Evolutionary conservation across 2,888 invertebrate species (phyloP), one percentile per base, ranked within the genome.

Genomic region (Mythimna vitellina): DNA sequence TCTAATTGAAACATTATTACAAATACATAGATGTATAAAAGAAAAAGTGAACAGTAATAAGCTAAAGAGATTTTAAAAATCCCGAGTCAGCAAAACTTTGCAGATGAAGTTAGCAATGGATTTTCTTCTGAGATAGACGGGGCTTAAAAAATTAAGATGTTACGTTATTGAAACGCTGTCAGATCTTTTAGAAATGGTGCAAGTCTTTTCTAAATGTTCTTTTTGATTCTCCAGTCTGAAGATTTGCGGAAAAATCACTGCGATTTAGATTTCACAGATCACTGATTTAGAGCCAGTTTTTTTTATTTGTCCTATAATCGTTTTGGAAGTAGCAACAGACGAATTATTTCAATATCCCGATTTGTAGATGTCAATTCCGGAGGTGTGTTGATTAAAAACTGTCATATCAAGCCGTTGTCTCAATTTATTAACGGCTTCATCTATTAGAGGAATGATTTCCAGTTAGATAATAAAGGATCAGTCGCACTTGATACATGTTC

Each of bases 101-200:
- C 68, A 64, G 57, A 66, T 64, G 63, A 71, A 76, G 65, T 71
- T 65, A 42, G 51, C 56, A 57, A 73, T 60, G 63, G 82, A 80
- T 82, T 78, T 68, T 64, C 71, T 56, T 72, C 58, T 71, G 73
- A 71, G 53, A 60, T 78, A n/a, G 71, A 73, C 53, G 71, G 61
- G 53, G 49, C 67, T 62, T 60, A 57, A 64, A 82, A 79, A 83
- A 73, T 63, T 73, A 64, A 69, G 42, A 73, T 73, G 65, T 65
- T 35, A 65, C 79, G 65, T 65, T 65, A 83, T 82, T 79, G 83
- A 79, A 82, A 69, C 46, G 80, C 60, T 69, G 80, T 74, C 75
- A 58, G 49, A 54, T 51, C 29, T 78, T 75, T 68, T 25, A 67
- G 56, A 61, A 66, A 42, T 12, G 49, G 54, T 69, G 57, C 56